These are phyloP conservation scores for Lepidocyrtinus sp. DNA, from an alignment of 2,888 invertebrate species.

Conservation along the genomic window DNA sequence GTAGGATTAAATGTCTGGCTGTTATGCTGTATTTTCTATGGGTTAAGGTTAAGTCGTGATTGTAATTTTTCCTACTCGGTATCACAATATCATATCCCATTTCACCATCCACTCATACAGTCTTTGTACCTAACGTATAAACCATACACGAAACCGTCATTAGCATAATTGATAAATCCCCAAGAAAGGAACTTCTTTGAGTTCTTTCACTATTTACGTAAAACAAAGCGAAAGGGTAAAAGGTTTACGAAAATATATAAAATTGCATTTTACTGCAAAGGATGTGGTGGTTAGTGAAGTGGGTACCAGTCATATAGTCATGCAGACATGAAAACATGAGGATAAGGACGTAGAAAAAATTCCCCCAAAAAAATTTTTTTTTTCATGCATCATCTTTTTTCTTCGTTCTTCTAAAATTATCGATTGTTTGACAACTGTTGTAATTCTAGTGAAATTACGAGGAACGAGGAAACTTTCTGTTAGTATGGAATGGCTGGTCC, in stretches of 20 bases:
- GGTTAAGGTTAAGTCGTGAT: background rate
- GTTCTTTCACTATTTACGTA: background rate
- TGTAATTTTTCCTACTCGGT: background rate
- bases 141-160: background rate
- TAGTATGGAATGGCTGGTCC: background rate
- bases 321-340: background rate
- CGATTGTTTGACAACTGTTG: background rate
- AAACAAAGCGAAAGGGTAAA: too few relatives aligned
- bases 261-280: background rate
- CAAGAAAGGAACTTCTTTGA: too few relatives aligned
- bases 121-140: background rate
- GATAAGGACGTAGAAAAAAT: background rate
- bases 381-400: background rate
- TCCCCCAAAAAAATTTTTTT: background rate
- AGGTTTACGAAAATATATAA: too few relatives aligned
- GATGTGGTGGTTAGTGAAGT: background rate
- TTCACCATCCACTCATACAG: background rate
- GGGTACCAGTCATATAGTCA: background rate
- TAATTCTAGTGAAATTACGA: background rate
- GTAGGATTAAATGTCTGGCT: background rate
- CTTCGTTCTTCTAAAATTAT: background rate
- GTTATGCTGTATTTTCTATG: background rate
- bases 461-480: constrained; percentile 5
- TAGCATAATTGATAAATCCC: background rate
- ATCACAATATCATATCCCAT: background rate